These are phyloP conservation scores for Caenorhabditis brenneri DNA, from an alignment of 1,140 invertebrate species.

Conservation along the genomic window DNA sequence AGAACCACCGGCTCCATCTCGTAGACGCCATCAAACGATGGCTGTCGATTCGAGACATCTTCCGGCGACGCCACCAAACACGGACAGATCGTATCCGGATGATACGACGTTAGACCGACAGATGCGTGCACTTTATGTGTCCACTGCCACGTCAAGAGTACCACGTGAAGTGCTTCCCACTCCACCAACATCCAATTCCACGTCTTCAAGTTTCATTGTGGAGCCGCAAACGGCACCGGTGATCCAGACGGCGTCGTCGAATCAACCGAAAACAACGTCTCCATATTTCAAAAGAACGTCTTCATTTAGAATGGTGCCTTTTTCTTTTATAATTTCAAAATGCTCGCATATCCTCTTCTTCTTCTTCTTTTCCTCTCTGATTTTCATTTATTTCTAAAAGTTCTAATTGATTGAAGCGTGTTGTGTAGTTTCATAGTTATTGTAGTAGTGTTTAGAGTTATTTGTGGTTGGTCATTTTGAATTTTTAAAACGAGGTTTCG, in stretches of 20 bases:
- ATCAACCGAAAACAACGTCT: not conserved
- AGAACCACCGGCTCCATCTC: not conserved
- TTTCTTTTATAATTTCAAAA: not conserved
- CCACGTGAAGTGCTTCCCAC: slow-evolving; percentile 15
- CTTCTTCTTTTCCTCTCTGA: not conserved
- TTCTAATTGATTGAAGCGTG: not conserved
- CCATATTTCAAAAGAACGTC: slow-evolving; percentile 47
- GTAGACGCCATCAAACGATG: slow-evolving; percentile 15
- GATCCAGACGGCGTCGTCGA: not conserved
- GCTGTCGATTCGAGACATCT: not conserved
- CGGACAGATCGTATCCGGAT: not conserved
- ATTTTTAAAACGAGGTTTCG: not conserved
- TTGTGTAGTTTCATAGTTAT: not conserved
- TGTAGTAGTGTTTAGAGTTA: not conserved
- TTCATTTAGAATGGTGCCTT: slow-evolving; percentile 52
- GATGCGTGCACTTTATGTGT: slow-evolving; percentile 24
- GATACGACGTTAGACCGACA: slow-evolving; percentile 12
- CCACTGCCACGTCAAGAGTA: not conserved
- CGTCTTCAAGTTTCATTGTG: slow-evolving; percentile 23
- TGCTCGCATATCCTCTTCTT: slow-evolving; percentile 1
- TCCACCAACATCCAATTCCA: slow-evolving; percentile 6
- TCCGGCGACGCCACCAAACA: not conserved
- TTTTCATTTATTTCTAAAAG: no score
- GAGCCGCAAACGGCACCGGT: not conserved
- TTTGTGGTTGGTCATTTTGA: slow-evolving; percentile 9